Evolutionary conservation across 2,797 vertebrate genomes (phyloP), one percentile per base, ranked within the genome.

Genomic region (Girardinus metallicus): DNA sequence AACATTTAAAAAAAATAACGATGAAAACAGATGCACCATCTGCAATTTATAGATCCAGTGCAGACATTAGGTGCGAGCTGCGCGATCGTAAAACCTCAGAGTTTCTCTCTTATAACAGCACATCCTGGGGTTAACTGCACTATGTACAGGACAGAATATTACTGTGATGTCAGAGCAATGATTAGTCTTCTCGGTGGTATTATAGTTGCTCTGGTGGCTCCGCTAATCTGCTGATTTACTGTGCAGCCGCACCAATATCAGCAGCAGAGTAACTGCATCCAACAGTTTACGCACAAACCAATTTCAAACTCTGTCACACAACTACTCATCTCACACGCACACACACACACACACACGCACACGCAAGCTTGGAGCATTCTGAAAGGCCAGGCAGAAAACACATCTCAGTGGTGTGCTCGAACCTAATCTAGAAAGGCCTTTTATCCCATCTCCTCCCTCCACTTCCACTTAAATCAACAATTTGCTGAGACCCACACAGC

Each of bases 401-500:
- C 34, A 90, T 89, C 89, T 92, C 90, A 88, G 91, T 93, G 89
- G 87, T 92, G 87, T 93, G 89, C 92, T 93, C 93, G 91, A 93
- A 89, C 89, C 85, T 91, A 94, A 94, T 92, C 92, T 93, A 91
- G 88, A 89, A 89, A 91, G 92, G 85, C 88, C 90, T 93, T 95
- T 94, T 91, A 94, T 94, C 94, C 91, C 88, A 85, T 93, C 90
- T 87, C 86, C 87, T 92, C 92, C 90, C 89, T 90, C 87, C 89
- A 93, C 89, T 94, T 93, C 87, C 87, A 93, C 93, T 93, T 93
- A 92, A 93, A 92, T 89, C 89, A 92, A 94, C 90, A 94, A 91
- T 93, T 89, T 80, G 83, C 82, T 86, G 88, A 84, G 83, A 84
- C 83, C 87, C 85, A 86, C 89, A 93, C 88, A 89, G 87, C 86